Conservation (phyloP, 2,888 invertebrate genomes). For the Sepioteuthis lessoniana region DNA sequence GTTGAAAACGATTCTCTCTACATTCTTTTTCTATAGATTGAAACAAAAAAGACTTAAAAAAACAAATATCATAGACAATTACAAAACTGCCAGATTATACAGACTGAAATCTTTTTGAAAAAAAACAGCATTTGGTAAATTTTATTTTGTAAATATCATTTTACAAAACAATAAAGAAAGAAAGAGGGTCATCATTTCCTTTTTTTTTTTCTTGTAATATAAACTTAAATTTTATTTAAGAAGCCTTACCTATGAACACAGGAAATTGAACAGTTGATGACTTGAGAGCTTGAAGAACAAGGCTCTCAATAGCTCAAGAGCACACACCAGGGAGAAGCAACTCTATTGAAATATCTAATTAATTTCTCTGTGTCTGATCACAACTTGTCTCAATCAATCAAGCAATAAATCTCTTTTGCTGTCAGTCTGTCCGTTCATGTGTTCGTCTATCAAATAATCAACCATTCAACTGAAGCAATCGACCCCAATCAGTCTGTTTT, state of each 20-base stretch:
- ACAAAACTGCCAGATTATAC: too few relatives aligned
- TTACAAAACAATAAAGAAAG: too few relatives aligned
- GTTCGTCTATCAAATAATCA: neutral
- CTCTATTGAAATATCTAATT: slow-evolving; percentile 33
- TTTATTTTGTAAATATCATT: too few relatives aligned
- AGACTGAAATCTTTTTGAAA: too few relatives aligned
- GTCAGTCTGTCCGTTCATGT: neutral
- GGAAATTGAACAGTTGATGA: neutral
- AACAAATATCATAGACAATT: too few relatives aligned
- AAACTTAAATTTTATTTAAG: too few relatives aligned
- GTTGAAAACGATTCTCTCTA: too few relatives aligned
- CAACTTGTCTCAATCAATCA: neutral
- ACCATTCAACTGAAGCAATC: neutral
- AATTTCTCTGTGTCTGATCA: neutral
- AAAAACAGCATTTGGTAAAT: too few relatives aligned
- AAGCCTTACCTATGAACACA: neutral
- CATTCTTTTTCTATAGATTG: too few relatives aligned
- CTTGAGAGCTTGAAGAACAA: neutral
- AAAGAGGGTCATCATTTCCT: too few relatives aligned
- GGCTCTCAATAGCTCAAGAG: neutral
- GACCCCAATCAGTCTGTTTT: slow-evolving; percentile 33
- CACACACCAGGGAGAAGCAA: neutral
- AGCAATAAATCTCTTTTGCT: neutral
- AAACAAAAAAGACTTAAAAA: too few relatives aligned
- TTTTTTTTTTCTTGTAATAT: too few relatives aligned